Base-by-base conservation (phyloP, 2,797 vertebrate genomes). In the Sandelia bainsii region DNA sequence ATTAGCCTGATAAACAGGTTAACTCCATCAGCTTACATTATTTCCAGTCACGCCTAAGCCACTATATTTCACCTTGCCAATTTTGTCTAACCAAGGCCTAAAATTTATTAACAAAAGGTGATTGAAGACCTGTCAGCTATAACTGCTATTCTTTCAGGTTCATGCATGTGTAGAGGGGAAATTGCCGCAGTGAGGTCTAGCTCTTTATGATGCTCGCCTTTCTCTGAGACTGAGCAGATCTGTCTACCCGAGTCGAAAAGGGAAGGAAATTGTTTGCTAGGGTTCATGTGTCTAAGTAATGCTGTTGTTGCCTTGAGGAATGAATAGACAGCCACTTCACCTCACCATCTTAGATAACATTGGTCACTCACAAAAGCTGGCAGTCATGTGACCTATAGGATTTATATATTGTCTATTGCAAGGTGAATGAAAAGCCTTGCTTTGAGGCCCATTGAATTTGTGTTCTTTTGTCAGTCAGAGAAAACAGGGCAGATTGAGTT, bases 401-500 rank as follows among this genome's bases (percentile, higher is more conserved):
- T 85, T 90, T 88, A 79, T 81, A 75, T 80, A 85, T 80, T 80
- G 87, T 85, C 80, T 65, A 34, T 70, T 59, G 82, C 68, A 34
- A 77, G 71, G 72, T 25, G 73, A 90, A 81, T 85, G 88, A 88
- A 87, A 83, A 81, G 85, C 84, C 72, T 80, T 72, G 70, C 75
- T 87, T 84, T 75, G 80, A 81, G 62, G 19, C 69, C 72, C 71
- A 83, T 89, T 91, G 88, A 92, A 92, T 92, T 87, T 88, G 85
- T 81, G 81, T 84, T 76, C 88, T 79, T 90, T 94, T 93, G 91
- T 94, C 81, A 72, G 86, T 74, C 58, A 46, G 57, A 86, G 82
- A 89, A 92, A 93, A 85, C 85, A 66, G 64, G 71, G 52, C 59
- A 91, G 91, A 94, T 93, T 90, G 93, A 92, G 91, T 91, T 92